These are phyloP conservation scores for Phrynocephalus versicolor DNA, from an alignment of 2,113 vertebrate species.

Conservation along the genomic window DNA sequence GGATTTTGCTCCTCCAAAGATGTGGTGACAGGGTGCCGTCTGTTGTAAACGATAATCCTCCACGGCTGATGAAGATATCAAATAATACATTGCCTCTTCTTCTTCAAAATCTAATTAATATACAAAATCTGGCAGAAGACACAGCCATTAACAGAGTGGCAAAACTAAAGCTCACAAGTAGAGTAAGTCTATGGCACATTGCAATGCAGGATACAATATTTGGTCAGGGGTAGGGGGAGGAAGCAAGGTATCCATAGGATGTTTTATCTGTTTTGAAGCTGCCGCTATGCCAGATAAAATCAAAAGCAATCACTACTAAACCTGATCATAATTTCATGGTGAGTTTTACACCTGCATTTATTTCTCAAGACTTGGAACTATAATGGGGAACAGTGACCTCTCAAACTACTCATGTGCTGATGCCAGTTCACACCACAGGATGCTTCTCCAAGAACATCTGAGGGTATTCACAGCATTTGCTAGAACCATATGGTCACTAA, in stretches of 20 bases:
- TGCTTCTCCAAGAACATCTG: background rate
- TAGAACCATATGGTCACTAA: background rate
- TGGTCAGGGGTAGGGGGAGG: background rate
- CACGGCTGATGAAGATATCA: background rate
- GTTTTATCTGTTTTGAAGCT: background rate
- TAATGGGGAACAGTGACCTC: background rate
- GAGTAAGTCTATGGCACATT: background rate
- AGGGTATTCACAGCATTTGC: background rate
- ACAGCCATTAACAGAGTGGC: background rate
- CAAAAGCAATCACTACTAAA: background rate
- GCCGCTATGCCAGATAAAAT: background rate
- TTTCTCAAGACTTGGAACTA: background rate
- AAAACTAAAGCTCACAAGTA: background rate
- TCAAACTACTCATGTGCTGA: background rate
- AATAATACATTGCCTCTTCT: background rate
- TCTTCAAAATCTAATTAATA: background rate
- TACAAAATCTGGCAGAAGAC: conserved; percentile 14
- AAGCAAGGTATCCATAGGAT: background rate
- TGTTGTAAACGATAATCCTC: conserved; percentile 1
- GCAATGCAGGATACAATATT: background rate
- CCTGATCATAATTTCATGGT: background rate
- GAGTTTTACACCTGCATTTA: background rate
- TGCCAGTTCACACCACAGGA: background rate
- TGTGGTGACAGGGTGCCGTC: background rate
- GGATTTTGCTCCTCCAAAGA: background rate